Percentiles rank a stretch among this genome's conserved stretches.
Evolutionary conservation across 2,888 invertebrate species (phyloP).

Genomic region (Phortica okadai): DNA sequence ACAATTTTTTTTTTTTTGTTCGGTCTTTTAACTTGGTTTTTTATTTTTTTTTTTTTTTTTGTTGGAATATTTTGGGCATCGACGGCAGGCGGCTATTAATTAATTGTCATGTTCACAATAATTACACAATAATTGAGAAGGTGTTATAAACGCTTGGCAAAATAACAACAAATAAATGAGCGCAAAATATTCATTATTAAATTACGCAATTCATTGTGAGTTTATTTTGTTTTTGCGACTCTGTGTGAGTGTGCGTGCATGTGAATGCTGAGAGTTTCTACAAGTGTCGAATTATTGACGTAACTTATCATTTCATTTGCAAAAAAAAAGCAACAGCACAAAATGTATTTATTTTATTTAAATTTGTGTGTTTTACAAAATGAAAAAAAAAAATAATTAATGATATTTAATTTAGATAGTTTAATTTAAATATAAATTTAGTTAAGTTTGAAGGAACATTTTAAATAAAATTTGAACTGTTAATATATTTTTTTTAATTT

Average conservation of each 20-base stretch:
- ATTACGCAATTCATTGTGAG: constrained; percentile 47
- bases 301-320: neutral
- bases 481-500: no score
- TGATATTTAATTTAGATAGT: no score
- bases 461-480: no score
- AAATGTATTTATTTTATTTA: no score
- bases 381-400: no score
- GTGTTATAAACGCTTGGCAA: constrained; percentile 41
- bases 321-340: neutral
- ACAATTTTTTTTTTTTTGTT: constrained; percentile 47
- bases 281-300: constrained; percentile 22
- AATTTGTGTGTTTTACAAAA: no score
- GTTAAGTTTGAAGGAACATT: no score
- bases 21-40: neutral
- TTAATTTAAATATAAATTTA: no score
- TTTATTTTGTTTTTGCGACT: neutral
- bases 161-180: constrained; percentile 32
- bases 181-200: constrained; percentile 23
- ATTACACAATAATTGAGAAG: constrained; percentile 61
- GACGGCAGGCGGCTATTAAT: constrained; percentile 53
- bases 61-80: constrained; percentile 39
- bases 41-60: constrained; percentile 19
- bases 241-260: neutral
- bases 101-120: constrained; percentile 59
- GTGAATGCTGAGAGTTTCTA: neutral